Evolutionary conservation across 30 jellyfish, hydroid and myxozoan genomes (phyloP), one percentile per base, ranked within the genome.

Genomic region (Euphysa ruthae): DNA sequence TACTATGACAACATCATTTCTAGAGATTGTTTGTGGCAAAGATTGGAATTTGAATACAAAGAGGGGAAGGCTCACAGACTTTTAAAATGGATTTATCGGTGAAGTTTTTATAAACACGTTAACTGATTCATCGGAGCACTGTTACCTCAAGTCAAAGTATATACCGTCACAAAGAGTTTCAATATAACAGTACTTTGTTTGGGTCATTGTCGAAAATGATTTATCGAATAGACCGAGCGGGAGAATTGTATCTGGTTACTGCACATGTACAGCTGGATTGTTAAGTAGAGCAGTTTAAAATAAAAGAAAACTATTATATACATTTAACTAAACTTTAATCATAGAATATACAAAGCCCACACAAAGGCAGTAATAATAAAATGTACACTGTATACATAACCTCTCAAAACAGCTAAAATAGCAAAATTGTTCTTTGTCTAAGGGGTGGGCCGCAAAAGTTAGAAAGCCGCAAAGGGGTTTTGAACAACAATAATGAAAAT

Each of bases 1-100:
- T 28, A 32, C 43, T 35, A 24, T 23, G 43, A 13, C 35, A 44
- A 52, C 14, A 23, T 26, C 18, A 22, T 27, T 51, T 44, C 29
- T 16, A 28, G 20, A 20, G 32, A 26, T 46, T 21, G 50, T 38
- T 42, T 70, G 32, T 22, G 76, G 16, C 80, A 70, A 66, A 62
- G 82, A 6, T 24, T 70, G 8, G 79, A 70, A 43, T 55, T 76
- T 27, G 82, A 70, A 21, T 70, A 70, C 75, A 70, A 70, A 55
- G 82, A 70, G 49, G 82, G 82, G 14, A 70, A 70, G 66, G 82
- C 82, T 26, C 56, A 51, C 31, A 18, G 82, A 19, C 30, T 70
- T 52, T 34, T 52, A 43, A 54, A 38, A 54, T 23, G 66, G 65
- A 8, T 70, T 70, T 32, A 21, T 70, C 7, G 65, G 65, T 29